Conservation (phyloP, 1,140 invertebrate genomes). For the Anastatus disparis region DNA sequence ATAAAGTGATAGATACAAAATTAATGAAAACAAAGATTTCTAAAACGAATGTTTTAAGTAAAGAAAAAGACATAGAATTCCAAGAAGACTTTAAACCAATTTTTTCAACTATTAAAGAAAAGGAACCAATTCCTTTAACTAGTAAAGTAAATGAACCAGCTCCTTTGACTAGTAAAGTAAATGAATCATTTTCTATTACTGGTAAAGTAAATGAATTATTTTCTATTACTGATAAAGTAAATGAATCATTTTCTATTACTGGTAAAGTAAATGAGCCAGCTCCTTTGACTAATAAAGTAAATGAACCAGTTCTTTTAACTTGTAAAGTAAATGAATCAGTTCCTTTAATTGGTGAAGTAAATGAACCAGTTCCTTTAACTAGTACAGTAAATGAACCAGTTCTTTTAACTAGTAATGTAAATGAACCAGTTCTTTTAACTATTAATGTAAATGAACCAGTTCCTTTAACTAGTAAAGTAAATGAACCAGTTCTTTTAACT, state of each 20-base stretch:
- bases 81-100: not conserved
- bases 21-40: constrained; percentile 1
- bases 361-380: no score
- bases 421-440: no score
- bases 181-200: not conserved
- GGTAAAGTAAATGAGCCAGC: no score
- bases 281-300: no score
- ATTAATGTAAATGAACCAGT: not conserved
- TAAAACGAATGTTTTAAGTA: not conserved
- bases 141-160: not conserved
- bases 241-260: not conserved
- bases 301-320: no score
- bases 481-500: no score
- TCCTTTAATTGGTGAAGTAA: no score
- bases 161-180: not conserved
- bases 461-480: no score
- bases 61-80: not conserved
- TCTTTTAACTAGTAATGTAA: no score
- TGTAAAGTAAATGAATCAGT: no score
- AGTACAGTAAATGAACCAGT: no score
- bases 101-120: not conserved
- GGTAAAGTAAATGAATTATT: not conserved
- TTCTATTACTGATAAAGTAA: not conserved
- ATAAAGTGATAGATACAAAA: not conserved
- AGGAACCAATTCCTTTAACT: not conserved